Evolutionary conservation across 2,797 vertebrate species (phyloP), one percentile per base, ranked within the genome.

Genomic region (Glyptemys insculpta): DNA sequence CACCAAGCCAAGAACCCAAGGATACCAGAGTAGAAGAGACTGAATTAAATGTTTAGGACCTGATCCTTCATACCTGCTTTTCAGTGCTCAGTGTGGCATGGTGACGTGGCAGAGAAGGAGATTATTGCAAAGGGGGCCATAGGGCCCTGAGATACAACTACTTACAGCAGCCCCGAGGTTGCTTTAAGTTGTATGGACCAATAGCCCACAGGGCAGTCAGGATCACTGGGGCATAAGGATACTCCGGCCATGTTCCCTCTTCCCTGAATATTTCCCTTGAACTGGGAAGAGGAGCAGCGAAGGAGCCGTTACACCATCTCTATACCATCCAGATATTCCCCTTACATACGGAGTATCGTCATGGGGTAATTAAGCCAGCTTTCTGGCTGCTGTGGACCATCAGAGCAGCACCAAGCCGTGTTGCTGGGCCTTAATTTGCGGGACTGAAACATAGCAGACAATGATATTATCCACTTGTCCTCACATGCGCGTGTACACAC

Each of bases 271-370:
- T 27, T 79, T 83, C 47, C 72, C 72, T 47, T 81, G 50, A 79
- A 41, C 54, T 74, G 27, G 52, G 65, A 14, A 8, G 49, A 1
- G 15, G 80, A 87, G 89, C 54, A 44, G 2, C 0, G 0, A 4
- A 1, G 29, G 2, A 3, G 44, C 31, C 9, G 0, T 1, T 2
- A 50, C 0, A 0, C 16, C 2, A 1, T 16, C 12, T 83, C 25
- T 50, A 18, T n/a, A 12, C n/a, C 56, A 18, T 76, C 74, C 49
- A 37, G 62, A 87, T 72, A 34, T n/a, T 81, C n/a, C 56, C 2
- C 0, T 50, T 84, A 9, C 57, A 59, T 29, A 49, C 50, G 65
- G 37, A 68, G 16, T 4, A 65, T 65, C 4, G 6, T 65, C 15
- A 16, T 19, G 9, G n/a, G 15, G 59, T 85, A 3, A 5, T 50